Conservation (phyloP, 2,797 vertebrate genomes). For the Muscicapa striata region DNA sequence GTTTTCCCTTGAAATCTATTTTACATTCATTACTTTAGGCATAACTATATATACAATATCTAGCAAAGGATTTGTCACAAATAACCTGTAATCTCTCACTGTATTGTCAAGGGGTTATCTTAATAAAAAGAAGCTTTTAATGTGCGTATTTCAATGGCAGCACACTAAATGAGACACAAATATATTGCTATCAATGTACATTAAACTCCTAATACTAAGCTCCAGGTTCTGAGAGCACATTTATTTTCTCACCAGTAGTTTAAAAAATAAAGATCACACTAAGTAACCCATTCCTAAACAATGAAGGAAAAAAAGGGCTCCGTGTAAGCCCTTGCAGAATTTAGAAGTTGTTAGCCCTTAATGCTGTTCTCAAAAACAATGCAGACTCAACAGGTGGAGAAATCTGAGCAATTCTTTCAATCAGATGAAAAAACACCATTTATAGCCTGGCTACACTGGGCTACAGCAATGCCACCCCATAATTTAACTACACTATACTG, state of each 20-base stretch:
- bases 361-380: background rate
- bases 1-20: conserved; percentile 37
- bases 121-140: background rate
- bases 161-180: background rate
- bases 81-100: background rate
- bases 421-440: background rate
- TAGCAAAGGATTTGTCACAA: conserved; percentile 8
- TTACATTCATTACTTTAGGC: conserved; percentile 6
- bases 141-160: background rate
- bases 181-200: background rate
- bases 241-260: background rate
- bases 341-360: background rate
- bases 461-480: background rate
- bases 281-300: background rate
- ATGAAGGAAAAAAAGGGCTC: background rate
- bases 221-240: background rate
- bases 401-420: background rate
- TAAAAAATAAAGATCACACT: background rate
- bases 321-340: background rate
- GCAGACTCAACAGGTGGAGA: background rate
- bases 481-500: background rate
- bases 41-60: background rate
- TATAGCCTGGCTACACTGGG: background rate
- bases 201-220: background rate
- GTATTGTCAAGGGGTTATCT: background rate